These are phyloP conservation scores for Smutsia gigantea DNA, from an alignment of 2,797 vertebrate species.

Conservation along the genomic window DNA sequence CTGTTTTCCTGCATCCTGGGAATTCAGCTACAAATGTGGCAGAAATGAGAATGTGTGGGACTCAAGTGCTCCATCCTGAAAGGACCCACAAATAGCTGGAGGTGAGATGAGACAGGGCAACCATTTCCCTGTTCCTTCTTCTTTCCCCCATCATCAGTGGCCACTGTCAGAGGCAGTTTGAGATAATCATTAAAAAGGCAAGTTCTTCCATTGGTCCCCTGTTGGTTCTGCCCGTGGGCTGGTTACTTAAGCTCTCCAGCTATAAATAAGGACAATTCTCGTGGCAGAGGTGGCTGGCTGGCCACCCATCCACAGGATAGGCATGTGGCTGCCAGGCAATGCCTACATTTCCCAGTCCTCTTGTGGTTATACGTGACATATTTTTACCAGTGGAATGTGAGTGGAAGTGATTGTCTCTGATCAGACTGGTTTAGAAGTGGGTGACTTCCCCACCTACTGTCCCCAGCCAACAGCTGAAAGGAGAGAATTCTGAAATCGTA, in stretches of 20 bases:
- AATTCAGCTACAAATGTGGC: neutral
- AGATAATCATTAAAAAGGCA: neutral
- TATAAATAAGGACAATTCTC: neutral
- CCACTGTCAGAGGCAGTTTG: neutral
- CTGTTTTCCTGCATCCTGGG: neutral
- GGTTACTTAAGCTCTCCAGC: neutral
- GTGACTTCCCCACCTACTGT: neutral
- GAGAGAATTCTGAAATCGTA: neutral
- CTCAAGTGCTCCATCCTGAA: neutral
- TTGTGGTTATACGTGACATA: neutral
- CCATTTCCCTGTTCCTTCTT: neutral
- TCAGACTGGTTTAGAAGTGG: neutral
- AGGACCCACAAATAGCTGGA: neutral
- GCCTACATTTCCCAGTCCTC: neutral
- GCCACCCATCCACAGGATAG: neutral
- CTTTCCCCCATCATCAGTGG: neutral
- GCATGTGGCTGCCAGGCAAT: rapidly evolving
- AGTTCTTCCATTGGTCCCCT: neutral
- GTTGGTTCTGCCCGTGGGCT: neutral
- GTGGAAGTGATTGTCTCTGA: neutral
- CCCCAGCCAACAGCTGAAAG: neutral
- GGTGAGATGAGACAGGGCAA: neutral
- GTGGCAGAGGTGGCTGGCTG: neutral
- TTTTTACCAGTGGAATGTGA: neutral
- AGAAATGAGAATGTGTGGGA: neutral